Conservation (phyloP, 2,888 invertebrate genomes). For the Pheosia tremula region DNA sequence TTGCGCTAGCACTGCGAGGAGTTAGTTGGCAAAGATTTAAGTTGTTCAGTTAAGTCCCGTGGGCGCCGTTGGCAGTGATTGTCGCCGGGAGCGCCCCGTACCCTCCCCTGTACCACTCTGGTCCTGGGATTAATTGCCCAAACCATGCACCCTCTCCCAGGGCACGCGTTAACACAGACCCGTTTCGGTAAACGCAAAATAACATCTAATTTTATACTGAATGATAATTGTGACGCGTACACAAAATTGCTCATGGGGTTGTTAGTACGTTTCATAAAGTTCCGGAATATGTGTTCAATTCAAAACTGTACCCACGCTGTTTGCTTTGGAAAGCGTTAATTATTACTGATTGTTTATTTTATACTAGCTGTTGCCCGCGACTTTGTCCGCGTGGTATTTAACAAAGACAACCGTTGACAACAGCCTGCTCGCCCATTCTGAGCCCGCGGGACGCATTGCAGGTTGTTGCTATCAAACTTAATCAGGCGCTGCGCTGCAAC, state of each 20-base stretch:
- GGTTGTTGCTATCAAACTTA: too few species aligned
- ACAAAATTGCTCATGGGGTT: slow-evolving; percentile 31
- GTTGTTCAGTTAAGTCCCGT: slow-evolving; percentile 68
- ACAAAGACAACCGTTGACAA: too few species aligned
- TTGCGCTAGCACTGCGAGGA: slow-evolving; percentile 40
- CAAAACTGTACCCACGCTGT: too few species aligned
- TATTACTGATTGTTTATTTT: too few species aligned
- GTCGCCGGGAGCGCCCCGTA: slow-evolving; percentile 66
- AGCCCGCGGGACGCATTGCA: too few species aligned
- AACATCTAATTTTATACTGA: slow-evolving; percentile 73
- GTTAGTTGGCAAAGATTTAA: slow-evolving; percentile 79
- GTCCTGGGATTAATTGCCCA: slow-evolving; percentile 74
- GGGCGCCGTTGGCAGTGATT: slow-evolving; percentile 78
- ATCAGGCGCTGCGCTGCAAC: too few species aligned
- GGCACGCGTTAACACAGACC: slow-evolving; percentile 72
- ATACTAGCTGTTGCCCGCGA: too few species aligned
- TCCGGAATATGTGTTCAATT: not conserved
- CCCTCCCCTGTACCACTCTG: slow-evolving; percentile 36
- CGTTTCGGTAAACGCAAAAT: slow-evolving; percentile 73
- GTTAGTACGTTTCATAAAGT: slow-evolving; percentile 14
- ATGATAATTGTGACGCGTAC: slow-evolving; percentile 61
- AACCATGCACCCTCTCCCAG: slow-evolving; percentile 71
- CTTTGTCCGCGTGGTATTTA: too few species aligned
- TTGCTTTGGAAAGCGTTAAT: too few species aligned
- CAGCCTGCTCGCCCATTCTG: too few species aligned